Evolutionary conservation across 2,888 invertebrate genomes (phyloP).

Genomic region (Phyto melanocephala): DNA sequence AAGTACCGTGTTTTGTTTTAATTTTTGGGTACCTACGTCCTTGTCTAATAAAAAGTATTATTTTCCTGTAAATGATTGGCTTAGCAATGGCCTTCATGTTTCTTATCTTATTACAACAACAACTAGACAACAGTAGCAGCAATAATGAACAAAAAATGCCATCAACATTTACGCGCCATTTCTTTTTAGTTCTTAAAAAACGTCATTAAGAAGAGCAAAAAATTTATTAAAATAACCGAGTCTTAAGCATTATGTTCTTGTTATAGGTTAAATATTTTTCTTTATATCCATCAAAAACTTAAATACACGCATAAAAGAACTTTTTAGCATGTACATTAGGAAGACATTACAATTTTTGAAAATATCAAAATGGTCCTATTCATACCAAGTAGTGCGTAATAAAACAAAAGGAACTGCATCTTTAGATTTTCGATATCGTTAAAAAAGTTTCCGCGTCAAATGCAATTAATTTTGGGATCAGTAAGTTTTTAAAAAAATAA

Average conservation of each 20-base stretch:
- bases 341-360: too few species aligned
- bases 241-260: conserved; percentile 14
- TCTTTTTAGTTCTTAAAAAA: not conserved
- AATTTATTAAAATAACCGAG: not conserved
- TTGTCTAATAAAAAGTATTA: not conserved
- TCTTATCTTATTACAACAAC: not conserved
- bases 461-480: too few species aligned
- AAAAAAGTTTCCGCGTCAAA: too few species aligned
- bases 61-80: conserved; percentile 30
- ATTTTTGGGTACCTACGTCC: not conserved
- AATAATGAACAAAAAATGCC: not conserved
- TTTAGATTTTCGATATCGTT: too few species aligned
- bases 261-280: conserved; percentile 12
- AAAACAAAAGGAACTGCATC: too few species aligned
- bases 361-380: too few species aligned
- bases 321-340: not conserved
- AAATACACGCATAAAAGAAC: not conserved
- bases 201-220: not conserved
- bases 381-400: too few species aligned
- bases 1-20: too few species aligned
- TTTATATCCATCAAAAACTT: not conserved
- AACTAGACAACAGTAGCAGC: not conserved
- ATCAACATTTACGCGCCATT: conserved; percentile 30
- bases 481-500: too few species aligned
- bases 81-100: conserved; percentile 30